phyloP scores from a whole-genome alignment of 2,888 invertebrate species.

The Coleophora flavipennella region DNA sequence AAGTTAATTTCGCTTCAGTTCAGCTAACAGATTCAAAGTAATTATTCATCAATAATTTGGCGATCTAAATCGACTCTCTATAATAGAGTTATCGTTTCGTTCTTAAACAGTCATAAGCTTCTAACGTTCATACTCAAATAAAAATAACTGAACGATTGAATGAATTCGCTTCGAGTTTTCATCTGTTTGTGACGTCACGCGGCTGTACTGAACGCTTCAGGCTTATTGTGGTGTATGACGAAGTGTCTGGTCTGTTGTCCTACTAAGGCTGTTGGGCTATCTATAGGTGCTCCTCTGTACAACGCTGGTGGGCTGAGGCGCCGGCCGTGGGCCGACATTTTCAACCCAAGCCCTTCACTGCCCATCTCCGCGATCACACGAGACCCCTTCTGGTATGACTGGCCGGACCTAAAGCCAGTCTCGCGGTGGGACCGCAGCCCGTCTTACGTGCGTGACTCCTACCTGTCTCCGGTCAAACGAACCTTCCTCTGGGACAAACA shows the following conservation, averaged over 20 bases:
- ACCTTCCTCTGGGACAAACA: slow-evolving; percentile 93
- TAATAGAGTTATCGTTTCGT: too few relatives aligned
- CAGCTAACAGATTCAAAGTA: too few relatives aligned
- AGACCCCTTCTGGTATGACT: slow-evolving; percentile 92
- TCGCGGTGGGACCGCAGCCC: slow-evolving; percentile 81
- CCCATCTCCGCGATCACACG: slow-evolving; percentile 86
- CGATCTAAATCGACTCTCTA: too few relatives aligned
- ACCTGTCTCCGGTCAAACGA: slow-evolving; percentile 92
- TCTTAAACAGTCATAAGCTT: too few relatives aligned
- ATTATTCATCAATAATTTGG: too few relatives aligned
- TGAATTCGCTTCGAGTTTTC: slow-evolving; percentile 9
- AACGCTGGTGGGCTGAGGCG: slow-evolving; percentile 75
- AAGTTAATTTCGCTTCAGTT: too few relatives aligned
- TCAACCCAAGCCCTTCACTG: slow-evolving; percentile 84
- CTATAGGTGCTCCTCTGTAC: slow-evolving; percentile 80
- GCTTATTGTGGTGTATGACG: slow-evolving; percentile 51
- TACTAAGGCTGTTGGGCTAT: slow-evolving; percentile 27
- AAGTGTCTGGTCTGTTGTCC: slow-evolving; percentile 51
- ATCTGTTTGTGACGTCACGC: slow-evolving; percentile 1
- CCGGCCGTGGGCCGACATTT: slow-evolving; percentile 77
- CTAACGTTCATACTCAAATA: too few relatives aligned
- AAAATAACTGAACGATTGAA: not conserved
- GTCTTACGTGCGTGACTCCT: slow-evolving; percentile 88
- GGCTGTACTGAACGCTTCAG: slow-evolving; percentile 25
- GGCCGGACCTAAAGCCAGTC: slow-evolving; percentile 85